Conservation (phyloP, 2,888 invertebrate genomes). For the Agrilus biguttatus region DNA sequence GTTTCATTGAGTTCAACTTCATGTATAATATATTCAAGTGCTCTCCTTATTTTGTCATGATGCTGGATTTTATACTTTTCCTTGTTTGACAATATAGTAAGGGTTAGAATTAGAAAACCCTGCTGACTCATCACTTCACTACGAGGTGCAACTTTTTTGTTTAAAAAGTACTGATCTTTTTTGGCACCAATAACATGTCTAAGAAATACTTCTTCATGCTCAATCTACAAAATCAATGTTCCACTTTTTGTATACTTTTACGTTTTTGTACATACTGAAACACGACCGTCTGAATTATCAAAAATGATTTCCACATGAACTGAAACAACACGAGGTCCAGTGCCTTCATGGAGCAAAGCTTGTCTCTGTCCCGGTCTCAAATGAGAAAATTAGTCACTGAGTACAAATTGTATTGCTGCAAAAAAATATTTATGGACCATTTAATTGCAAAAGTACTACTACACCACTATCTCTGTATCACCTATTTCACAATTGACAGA, state of each 20-base stretch:
- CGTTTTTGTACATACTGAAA: conserved; percentile 57
- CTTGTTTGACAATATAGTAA: conserved; percentile 99
- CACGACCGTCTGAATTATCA: conserved; percentile 92
- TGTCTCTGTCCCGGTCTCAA: conserved; percentile 91
- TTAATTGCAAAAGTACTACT: too few relatives aligned
- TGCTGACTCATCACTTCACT: conserved; percentile 96
- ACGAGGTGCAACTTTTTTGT: conserved; percentile 94
- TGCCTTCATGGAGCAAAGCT: conserved; percentile 92
- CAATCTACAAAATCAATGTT: conserved; percentile 53
- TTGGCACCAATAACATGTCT: conserved; percentile 95
- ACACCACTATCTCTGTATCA: too few relatives aligned
- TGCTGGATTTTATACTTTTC: conserved; percentile 75
- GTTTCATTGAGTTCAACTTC: conserved; percentile 92
- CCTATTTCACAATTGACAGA: too few relatives aligned
- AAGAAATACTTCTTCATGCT: conserved; percentile 92
- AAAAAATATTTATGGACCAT: too few relatives aligned
- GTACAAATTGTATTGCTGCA: conserved; percentile 94
- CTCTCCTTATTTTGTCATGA: conserved; percentile 89
- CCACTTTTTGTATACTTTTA: background rate
- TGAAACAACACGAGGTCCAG: conserved; percentile 88
- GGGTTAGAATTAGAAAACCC: conserved; percentile 99
- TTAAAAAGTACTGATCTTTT: conserved; percentile 98
- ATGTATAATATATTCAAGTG: conserved; percentile 95
- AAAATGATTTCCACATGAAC: conserved; percentile 99
- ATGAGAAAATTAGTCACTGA: conserved; percentile 98